These are phyloP conservation scores for Baronia brevicornis DNA, from an alignment of 2,888 invertebrate genomes.

Conservation along the genomic window DNA sequence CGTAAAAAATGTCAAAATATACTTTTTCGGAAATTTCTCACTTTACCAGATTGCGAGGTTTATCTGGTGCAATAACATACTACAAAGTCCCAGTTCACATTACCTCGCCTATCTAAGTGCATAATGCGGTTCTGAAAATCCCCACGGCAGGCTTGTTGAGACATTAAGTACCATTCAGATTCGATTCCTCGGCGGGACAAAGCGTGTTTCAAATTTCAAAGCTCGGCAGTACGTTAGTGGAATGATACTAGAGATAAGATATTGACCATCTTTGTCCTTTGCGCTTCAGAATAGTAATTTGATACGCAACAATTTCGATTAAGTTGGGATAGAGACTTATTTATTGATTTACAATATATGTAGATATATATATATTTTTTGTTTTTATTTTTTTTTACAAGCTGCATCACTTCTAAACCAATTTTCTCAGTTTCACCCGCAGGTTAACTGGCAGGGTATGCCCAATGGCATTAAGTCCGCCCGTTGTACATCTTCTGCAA, in stretches of 20 bases:
- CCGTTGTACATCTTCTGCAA: no score
- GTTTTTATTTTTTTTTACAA: no score
- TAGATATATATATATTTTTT: no score
- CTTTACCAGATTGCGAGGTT: no score
- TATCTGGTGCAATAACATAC: constrained; percentile 2
- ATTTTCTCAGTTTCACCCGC: no score
- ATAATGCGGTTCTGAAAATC: constrained; percentile 28
- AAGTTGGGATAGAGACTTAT: no score
- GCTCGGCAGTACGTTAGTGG: constrained; percentile 13
- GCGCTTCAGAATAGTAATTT: no score
- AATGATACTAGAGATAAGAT: constrained; percentile 1
- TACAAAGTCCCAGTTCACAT: constrained; percentile 22
- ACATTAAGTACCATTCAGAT: constrained; percentile 20
- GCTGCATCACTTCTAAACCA: no score
- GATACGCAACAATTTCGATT: no score
- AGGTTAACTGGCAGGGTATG: no score
- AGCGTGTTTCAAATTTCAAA: constrained; percentile 26
- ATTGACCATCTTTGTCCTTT: constrained; percentile 3
- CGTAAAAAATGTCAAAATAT: background rate
- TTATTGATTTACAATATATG: no score
- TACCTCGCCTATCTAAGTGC: constrained; percentile 26
- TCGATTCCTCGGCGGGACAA: constrained; percentile 19
- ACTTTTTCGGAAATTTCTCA: background rate
- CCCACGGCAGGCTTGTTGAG: constrained; percentile 24
- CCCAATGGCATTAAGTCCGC: no score